Conservation (phyloP, 2,113 vertebrate genomes). For the Oriolus oriolus region DNA sequence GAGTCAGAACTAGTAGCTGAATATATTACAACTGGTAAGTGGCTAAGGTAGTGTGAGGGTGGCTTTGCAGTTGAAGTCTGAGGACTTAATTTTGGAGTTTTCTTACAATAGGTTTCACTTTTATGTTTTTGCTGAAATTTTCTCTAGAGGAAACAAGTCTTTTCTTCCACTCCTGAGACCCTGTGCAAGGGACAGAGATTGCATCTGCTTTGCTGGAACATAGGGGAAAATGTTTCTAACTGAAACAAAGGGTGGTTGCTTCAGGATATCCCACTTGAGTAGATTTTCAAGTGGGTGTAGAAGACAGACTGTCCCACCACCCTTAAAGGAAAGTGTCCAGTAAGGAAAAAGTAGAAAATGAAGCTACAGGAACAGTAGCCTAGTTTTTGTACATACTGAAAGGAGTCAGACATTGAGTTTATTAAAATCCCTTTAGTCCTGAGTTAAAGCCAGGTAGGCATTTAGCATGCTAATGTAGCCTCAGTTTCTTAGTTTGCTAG, state of each 20-base stretch:
- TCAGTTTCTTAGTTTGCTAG: not conserved
- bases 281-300: not conserved
- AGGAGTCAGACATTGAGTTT: not conserved
- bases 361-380: not conserved
- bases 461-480: not conserved
- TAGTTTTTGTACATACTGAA: not conserved
- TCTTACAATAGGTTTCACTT: not conserved
- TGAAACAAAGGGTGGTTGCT: not conserved
- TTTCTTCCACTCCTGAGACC: not conserved
- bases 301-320: not conserved
- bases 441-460: not conserved
- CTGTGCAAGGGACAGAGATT: constrained; percentile 33
- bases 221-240: not conserved
- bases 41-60: not conserved
- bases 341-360: not conserved
- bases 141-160: not conserved
- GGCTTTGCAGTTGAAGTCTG: not conserved
- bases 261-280: not conserved
- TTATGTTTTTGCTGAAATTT: not conserved
- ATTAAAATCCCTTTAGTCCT: not conserved
- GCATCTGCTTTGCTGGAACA: constrained; percentile 38
- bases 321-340: not conserved
- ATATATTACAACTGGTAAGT: constrained; percentile 81
- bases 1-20: constrained; percentile 84
- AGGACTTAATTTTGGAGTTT: not conserved